Evolutionary conservation across 2,888 invertebrate species (phyloP).

Genomic region (Ormyrus pomaceus): DNA sequence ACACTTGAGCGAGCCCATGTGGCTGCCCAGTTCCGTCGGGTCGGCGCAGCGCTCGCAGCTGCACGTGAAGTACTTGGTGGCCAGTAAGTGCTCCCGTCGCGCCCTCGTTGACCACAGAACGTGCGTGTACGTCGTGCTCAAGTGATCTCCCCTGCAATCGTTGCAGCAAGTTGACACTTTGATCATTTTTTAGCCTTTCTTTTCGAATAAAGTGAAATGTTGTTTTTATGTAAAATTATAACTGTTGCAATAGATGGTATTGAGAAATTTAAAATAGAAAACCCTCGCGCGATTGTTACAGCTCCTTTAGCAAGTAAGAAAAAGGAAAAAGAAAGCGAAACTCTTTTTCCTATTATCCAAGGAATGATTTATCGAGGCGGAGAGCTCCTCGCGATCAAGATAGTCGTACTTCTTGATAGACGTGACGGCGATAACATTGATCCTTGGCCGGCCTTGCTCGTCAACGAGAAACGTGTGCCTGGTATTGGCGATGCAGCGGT

Average conservation of each 20-base stretch:
- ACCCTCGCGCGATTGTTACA: no score
- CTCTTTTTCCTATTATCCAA: no score
- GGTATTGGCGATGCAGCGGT: slow-evolving; percentile 88
- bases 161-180: no score
- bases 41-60: slow-evolving; percentile 85
- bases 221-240: no score
- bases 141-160: slow-evolving; percentile 80
- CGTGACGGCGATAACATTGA: slow-evolving; percentile 82
- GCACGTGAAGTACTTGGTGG: slow-evolving; percentile 88
- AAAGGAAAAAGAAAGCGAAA: no score
- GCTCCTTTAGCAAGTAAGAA: no score
- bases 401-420: slow-evolving; percentile 78
- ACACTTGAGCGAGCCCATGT: slow-evolving; percentile 84
- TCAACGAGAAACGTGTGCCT: slow-evolving; percentile 83
- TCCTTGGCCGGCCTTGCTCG: slow-evolving; percentile 79
- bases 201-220: no score
- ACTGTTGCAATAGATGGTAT: no score
- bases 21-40: slow-evolving; percentile 88
- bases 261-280: no score
- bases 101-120: slow-evolving; percentile 91
- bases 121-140: slow-evolving; percentile 91
- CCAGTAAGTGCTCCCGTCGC: slow-evolving; percentile 85
- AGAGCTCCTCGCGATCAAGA: not conserved
- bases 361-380: no score
- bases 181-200: no score